Conservation (phyloP, 1,140 invertebrate species). For the Macrobrachium rosenbergii region DNA sequence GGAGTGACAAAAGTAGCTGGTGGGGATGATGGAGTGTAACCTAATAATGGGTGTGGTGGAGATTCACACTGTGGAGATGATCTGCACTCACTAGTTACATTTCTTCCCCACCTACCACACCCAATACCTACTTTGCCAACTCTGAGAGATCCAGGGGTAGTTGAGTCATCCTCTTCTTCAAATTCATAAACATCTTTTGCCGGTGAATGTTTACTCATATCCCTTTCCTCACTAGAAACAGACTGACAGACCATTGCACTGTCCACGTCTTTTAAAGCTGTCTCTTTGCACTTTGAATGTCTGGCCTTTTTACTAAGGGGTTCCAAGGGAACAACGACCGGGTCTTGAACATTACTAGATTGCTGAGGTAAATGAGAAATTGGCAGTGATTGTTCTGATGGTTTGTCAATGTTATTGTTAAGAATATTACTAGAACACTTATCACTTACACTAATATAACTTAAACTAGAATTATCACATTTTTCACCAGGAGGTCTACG, state of each 20-base stretch:
- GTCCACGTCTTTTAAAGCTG: slow-evolving; percentile 58
- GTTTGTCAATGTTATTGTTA: slow-evolving; percentile 61
- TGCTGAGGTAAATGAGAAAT: slow-evolving; percentile 64
- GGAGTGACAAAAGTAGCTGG: slow-evolving; percentile 69
- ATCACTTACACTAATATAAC: slow-evolving; percentile 63
- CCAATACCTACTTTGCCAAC: slow-evolving; percentile 69
- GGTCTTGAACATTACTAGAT: slow-evolving; percentile 55
- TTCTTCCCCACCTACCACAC: slow-evolving; percentile 52
- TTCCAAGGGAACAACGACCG: slow-evolving; percentile 39
- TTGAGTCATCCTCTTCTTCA: slow-evolving; percentile 61
- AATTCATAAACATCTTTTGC: slow-evolving; percentile 64
- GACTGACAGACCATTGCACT: slow-evolving; percentile 36
- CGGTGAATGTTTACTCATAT: slow-evolving; percentile 22
- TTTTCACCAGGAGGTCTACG: slow-evolving; percentile 60
- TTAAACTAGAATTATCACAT: slow-evolving; percentile 66
- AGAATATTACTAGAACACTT: slow-evolving; percentile 63
- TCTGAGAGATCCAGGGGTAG: slow-evolving; percentile 52
- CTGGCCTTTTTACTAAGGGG: slow-evolving; percentile 44
- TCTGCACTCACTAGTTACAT: slow-evolving; percentile 56
- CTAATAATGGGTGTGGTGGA: slow-evolving; percentile 55
- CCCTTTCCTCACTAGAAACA: slow-evolving; percentile 19
- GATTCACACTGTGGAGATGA: slow-evolving; percentile 48
- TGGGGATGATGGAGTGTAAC: slow-evolving; percentile 39
- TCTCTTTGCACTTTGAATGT: slow-evolving; percentile 52
- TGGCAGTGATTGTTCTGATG: slow-evolving; percentile 62